phyloP scores from a whole-genome alignment of 2,797 vertebrate species.

The Acanthis flammea region DNA sequence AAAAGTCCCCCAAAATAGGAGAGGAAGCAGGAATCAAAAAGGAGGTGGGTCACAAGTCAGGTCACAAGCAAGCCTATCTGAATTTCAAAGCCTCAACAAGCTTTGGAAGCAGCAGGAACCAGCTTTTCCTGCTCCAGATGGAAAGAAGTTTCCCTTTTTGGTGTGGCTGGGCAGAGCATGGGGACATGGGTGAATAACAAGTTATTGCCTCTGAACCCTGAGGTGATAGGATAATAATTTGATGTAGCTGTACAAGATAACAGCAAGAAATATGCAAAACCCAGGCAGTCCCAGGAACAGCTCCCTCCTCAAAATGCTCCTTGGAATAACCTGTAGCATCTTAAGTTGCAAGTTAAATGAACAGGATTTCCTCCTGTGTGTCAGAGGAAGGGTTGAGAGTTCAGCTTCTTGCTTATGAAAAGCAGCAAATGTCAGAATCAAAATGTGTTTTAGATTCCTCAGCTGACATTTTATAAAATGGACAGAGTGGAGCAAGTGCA shows the following conservation, averaged over 20 bases:
- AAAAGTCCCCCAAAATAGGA: background rate
- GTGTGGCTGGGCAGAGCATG: background rate
- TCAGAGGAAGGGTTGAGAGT: background rate
- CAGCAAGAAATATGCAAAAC: background rate
- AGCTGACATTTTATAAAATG: background rate
- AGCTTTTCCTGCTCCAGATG: background rate
- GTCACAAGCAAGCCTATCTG: background rate
- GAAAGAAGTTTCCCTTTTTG: background rate
- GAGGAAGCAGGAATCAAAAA: background rate
- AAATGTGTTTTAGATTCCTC: background rate
- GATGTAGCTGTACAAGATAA: background rate
- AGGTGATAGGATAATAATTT: background rate
- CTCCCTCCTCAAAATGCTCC: background rate
- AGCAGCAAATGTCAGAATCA: background rate
- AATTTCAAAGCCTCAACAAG: background rate
- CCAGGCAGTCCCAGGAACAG: background rate
- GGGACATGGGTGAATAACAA: background rate
- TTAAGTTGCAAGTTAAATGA: background rate
- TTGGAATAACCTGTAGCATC: background rate
- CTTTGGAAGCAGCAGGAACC: background rate
- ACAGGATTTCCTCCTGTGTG: background rate
- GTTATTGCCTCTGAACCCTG: background rate
- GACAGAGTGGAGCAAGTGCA: background rate
- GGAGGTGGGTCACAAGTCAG: background rate
- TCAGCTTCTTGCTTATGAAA: background rate